Conservation (phyloP, 1,140 invertebrate species). For the Streblospio benedicti region DNA sequence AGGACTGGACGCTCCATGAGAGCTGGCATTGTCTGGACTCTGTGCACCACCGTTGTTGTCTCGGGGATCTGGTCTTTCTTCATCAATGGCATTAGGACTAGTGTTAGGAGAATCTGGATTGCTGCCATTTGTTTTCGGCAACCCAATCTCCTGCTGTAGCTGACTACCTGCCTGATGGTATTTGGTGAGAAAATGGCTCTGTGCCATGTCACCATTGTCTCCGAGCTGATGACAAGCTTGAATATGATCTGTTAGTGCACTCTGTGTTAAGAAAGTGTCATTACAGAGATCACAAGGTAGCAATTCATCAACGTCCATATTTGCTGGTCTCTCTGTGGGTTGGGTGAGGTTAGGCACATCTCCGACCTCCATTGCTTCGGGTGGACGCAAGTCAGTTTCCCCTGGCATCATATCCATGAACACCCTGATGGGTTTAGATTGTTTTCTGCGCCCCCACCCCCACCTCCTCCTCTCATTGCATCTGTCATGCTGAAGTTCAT, state of each 20-base stretch:
- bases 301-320: background rate
- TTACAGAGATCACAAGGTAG: conserved; percentile 8
- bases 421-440: conserved; percentile 43
- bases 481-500: too few species aligned
- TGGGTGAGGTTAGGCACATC: too few species aligned
- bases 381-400: too few species aligned
- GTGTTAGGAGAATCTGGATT: background rate
- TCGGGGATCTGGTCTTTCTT: background rate
- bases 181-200: conserved; percentile 35
- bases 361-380: background rate
- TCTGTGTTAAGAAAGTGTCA: conserved; percentile 4
- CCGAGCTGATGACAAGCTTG: conserved; percentile 2
- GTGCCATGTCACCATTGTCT: background rate
- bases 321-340: background rate
- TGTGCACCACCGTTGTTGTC: background rate
- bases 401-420: conserved; percentile 22
- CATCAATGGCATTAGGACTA: background rate
- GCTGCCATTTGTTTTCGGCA: background rate
- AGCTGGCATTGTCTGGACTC: background rate
- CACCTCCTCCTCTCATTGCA: too few species aligned
- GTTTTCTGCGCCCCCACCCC: conserved; percentile 32
- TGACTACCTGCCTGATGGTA: conserved; percentile 42
- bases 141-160: conserved; percentile 22
- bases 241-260: conserved; percentile 8
- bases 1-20: too few species aligned